Evolutionary conservation across 2,888 invertebrate species (phyloP).

Genomic region (Eurois occulta): DNA sequence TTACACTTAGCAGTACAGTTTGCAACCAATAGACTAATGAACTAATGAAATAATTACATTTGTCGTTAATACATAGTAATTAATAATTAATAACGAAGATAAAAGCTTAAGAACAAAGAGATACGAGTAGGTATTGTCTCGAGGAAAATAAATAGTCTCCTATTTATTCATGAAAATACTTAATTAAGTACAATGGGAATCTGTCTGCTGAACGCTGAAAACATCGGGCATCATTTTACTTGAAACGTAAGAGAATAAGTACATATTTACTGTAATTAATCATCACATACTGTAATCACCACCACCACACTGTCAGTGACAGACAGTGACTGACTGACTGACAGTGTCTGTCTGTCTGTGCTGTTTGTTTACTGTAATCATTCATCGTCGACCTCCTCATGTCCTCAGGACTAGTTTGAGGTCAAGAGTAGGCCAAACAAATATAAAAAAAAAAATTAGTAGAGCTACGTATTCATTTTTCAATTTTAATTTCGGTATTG

Average conservation of each 20-base stretch:
- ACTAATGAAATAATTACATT: not conserved
- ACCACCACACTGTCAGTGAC: no score
- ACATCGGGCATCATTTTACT: constrained; percentile 1
- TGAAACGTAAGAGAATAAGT: constrained; percentile 3
- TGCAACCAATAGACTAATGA: no score
- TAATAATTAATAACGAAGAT: not conserved
- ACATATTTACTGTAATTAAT: constrained; percentile 8
- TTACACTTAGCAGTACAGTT: not conserved
- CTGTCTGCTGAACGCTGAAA: constrained; percentile 5
- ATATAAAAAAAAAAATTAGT: no score
- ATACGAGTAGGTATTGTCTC: not conserved
- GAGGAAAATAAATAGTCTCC: constrained; percentile 15
- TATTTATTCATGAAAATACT: constrained; percentile 31
- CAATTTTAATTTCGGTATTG: constrained; percentile 3
- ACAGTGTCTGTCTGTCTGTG: no score
- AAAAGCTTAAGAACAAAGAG: not conserved
- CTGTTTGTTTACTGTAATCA: no score
- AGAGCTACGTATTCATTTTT: constrained; percentile 17
- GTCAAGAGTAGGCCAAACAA: no score
- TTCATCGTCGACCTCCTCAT: no score
- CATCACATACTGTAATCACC: no score
- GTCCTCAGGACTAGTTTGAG: no score
- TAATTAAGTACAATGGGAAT: constrained; percentile 16
- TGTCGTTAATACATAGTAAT: not conserved
- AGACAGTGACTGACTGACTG: no score